These are phyloP conservation scores for Pituophis catenifer DNA, from an alignment of 2,113 vertebrate species.

Conservation along the genomic window DNA sequence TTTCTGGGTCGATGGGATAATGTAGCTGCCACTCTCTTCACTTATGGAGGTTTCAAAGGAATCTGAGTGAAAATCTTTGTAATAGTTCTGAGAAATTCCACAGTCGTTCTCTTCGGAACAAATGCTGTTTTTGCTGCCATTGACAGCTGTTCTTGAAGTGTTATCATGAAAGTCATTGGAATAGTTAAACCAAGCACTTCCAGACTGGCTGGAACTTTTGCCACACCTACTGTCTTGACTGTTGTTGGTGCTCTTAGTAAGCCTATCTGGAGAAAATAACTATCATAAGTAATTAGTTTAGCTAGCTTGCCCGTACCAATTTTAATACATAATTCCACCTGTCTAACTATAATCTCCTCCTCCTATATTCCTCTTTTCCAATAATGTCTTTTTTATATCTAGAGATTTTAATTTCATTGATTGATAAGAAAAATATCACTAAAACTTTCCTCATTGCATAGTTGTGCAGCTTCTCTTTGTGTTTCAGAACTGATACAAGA, in stretches of 20 bases:
- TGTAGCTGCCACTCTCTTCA: background rate
- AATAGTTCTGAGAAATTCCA: conserved; percentile 15
- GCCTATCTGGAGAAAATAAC: background rate
- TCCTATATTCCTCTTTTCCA: no score
- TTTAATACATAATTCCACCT: no score
- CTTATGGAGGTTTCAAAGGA: background rate
- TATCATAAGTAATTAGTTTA: no score
- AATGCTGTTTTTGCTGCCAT: background rate
- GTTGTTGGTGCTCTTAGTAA: background rate
- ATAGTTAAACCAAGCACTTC: conserved; percentile 1
- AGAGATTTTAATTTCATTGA: no score
- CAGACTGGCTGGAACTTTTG: background rate
- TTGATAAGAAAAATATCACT: no score
- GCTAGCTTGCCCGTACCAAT: no score
- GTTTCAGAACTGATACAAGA: background rate
- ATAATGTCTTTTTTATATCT: no score
- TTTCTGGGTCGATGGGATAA: background rate
- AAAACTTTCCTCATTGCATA: no score
- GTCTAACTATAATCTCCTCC: no score
- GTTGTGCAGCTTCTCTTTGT: background rate
- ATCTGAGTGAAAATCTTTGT: conserved; percentile 51
- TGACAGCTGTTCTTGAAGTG: background rate
- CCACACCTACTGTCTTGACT: conserved; percentile 30
- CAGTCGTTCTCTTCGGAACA: conserved; percentile 12
- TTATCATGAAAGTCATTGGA: background rate